These are phyloP conservation scores for Pelecanus crispus DNA, from an alignment of 2,113 vertebrate species.

Conservation along the genomic window DNA sequence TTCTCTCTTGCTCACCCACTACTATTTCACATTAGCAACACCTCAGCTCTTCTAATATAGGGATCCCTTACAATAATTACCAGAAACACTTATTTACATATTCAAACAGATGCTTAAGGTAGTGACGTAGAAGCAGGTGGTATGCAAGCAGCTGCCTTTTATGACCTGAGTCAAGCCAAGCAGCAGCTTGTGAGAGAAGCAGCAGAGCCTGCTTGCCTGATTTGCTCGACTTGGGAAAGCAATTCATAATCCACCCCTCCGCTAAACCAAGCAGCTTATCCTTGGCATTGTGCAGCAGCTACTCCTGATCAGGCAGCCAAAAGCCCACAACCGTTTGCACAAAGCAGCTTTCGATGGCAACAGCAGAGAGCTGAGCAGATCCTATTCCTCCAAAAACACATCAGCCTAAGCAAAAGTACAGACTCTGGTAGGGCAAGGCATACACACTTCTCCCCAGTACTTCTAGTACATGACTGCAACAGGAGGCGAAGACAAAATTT, in stretches of 20 bases:
- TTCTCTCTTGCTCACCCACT: background rate
- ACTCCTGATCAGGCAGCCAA: background rate
- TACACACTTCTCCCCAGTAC: background rate
- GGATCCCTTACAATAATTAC: background rate
- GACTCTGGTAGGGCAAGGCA: background rate
- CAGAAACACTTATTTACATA: background rate
- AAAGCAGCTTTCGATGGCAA: background rate
- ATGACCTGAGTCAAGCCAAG: background rate
- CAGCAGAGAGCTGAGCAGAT: background rate
- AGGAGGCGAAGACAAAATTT: background rate
- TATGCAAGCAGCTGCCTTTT: background rate
- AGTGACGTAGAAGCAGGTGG: background rate
- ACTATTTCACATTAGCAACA: background rate
- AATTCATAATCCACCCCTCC: background rate
- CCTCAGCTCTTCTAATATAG: background rate
- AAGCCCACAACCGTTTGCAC: background rate
- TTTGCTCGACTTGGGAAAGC: background rate
- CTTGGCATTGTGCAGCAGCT: background rate
- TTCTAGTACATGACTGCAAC: fast-evolving
- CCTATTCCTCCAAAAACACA: background rate
- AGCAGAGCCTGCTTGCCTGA: background rate
- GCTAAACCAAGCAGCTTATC: background rate
- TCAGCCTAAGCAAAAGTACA: background rate
- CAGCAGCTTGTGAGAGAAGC: fast-evolving
- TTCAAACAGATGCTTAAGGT: background rate